These are phyloP conservation scores for Rotaria magnacalcarata DNA, from an alignment of 2,888 invertebrate genomes.

Conservation along the genomic window DNA sequence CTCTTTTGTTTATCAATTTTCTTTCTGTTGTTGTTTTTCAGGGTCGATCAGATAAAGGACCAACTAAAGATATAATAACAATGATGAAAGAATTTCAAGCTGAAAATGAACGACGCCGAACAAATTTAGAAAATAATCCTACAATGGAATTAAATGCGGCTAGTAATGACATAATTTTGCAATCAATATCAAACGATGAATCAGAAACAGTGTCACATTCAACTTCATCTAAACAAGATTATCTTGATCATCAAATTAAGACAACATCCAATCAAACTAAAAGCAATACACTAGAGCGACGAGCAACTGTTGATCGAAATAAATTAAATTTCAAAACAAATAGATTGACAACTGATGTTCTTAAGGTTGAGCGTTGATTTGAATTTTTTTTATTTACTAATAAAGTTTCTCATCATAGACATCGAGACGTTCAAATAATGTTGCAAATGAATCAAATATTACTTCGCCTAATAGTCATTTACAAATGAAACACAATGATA, in stretches of 20 bases:
- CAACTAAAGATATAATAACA: slow-evolving; percentile 7
- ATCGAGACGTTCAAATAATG: background rate
- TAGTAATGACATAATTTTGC: background rate
- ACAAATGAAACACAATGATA: background rate
- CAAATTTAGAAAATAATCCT: background rate
- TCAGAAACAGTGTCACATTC: background rate
- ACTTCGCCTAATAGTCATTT: background rate
- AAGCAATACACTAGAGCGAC: background rate
- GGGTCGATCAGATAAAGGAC: slow-evolving; percentile 10
- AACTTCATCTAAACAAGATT: background rate
- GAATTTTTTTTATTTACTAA: background rate
- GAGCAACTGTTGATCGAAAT: background rate
- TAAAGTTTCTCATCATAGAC: background rate
- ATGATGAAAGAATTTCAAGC: slow-evolving; percentile 33
- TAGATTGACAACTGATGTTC: background rate
- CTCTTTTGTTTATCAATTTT: too few species aligned
- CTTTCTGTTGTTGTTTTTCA: background rate
- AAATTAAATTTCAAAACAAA: background rate
- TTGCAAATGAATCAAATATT: background rate
- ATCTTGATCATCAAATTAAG: background rate
- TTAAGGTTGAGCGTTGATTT: background rate
- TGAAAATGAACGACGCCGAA: slow-evolving; percentile 4
- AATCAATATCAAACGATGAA: background rate
- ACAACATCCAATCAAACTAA: background rate
- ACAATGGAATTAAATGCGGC: background rate